Percentiles rank a stretch among this genome's conserved stretches.
These are phyloP conservation scores for Xestobium rufovillosum DNA, from an alignment of 2,888 invertebrate genomes.

Conservation along the genomic window DNA sequence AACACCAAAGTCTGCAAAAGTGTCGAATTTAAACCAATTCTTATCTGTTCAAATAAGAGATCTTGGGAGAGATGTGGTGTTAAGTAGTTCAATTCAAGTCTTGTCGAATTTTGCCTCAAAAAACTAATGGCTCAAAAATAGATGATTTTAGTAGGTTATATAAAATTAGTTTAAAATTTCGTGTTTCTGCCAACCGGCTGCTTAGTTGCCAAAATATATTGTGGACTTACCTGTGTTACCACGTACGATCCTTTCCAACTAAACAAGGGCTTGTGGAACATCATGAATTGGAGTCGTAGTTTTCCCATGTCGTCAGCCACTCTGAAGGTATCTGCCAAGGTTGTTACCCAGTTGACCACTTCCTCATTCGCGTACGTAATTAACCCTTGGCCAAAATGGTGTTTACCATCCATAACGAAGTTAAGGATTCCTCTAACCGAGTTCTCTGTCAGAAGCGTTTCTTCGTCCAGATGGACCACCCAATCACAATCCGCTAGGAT, in stretches of 20 bases:
- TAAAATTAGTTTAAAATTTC: too few relatives aligned
- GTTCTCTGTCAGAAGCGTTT: slow-evolving; percentile 89
- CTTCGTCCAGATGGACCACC: slow-evolving; percentile 97
- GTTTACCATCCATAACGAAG: slow-evolving; percentile 89
- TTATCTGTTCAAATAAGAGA: too few relatives aligned
- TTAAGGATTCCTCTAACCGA: slow-evolving; percentile 85
- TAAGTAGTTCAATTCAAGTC: too few relatives aligned
- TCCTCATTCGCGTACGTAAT: slow-evolving; percentile 96
- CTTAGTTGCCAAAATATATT: too few relatives aligned
- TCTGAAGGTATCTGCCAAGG: slow-evolving; percentile 89
- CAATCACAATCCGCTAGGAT: slow-evolving; percentile 80
- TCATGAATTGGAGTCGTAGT: slow-evolving; percentile 80
- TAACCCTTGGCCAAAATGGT: slow-evolving; percentile 92
- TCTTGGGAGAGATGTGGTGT: too few relatives aligned
- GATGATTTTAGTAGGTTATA: too few relatives aligned
- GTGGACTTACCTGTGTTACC: slow-evolving; percentile 81
- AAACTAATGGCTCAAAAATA: too few relatives aligned
- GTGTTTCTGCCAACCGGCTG: too few relatives aligned
- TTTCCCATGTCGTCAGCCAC: slow-evolving; percentile 99
- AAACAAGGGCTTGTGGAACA: slow-evolving; percentile 91
- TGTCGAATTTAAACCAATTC: too few relatives aligned
- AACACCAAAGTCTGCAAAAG: too few relatives aligned
- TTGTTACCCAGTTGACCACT: slow-evolving; percentile 95
- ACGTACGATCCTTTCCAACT: slow-evolving; percentile 99
- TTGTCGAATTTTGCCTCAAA: too few relatives aligned